These are phyloP conservation scores for Sebastes iracundus DNA, from an alignment of 2,797 vertebrate species.

Conservation along the genomic window DNA sequence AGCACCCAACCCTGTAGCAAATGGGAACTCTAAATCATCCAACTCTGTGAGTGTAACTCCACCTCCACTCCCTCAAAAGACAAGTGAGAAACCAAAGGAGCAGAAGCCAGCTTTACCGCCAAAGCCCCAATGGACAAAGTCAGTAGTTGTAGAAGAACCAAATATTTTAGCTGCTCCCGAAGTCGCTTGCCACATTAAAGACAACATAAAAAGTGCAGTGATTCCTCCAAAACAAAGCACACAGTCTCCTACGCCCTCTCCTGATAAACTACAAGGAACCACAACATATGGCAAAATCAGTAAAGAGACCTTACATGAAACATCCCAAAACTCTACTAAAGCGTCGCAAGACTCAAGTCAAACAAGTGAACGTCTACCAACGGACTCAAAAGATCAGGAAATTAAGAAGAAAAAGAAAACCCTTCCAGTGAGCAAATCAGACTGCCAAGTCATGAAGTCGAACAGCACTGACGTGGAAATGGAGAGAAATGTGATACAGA, in stretches of 20 bases:
- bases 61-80: constrained; percentile 73
- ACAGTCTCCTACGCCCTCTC: constrained; percentile 38
- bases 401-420: constrained; percentile 49
- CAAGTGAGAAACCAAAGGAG: constrained; percentile 69
- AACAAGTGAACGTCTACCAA: constrained; percentile 25
- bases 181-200: constrained; percentile 68
- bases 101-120: constrained; percentile 78
- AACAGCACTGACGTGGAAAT: constrained; percentile 40
- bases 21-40: constrained; percentile 66
- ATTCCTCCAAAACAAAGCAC: constrained; percentile 46
- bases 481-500: constrained; percentile 75
- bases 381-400: constrained; percentile 52
- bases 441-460: constrained; percentile 10
- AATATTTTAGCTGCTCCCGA: constrained; percentile 67
- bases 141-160: constrained; percentile 51
- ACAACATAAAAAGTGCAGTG: constrained; percentile 33
- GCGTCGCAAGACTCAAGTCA: constrained; percentile 22
- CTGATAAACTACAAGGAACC: constrained; percentile 50
- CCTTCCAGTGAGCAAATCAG: constrained; percentile 14
- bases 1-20: constrained; percentile 66
- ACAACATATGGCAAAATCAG: constrained; percentile 27
- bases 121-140: constrained; percentile 78
- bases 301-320: constrained; percentile 9
- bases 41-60: constrained; percentile 51
- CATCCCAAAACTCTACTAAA: background rate